Percentiles rank a stretch among this genome's conserved stretches.
These are phyloP conservation scores for Ormyrus thymus DNA, from an alignment of 2,888 invertebrate species.

Conservation along the genomic window DNA sequence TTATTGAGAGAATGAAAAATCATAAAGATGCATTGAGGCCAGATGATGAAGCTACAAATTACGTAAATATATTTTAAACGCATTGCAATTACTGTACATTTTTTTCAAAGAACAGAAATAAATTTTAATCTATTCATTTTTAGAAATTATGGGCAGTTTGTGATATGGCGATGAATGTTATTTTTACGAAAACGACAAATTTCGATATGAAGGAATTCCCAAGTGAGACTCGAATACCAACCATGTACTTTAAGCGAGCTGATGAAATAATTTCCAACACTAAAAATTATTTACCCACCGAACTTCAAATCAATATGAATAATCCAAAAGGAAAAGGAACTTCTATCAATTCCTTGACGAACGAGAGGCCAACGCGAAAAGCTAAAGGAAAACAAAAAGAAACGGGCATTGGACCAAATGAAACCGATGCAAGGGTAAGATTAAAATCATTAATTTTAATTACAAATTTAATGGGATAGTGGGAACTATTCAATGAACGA, in stretches of 20 bases:
- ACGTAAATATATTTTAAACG: slow-evolving; percentile 77
- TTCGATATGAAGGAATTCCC: slow-evolving; percentile 94
- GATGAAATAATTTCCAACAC: slow-evolving; percentile 84
- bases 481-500: slow-evolving; percentile 55
- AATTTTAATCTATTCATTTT: slow-evolving; percentile 16
- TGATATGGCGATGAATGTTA: slow-evolving; percentile 94
- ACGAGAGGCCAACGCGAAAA: slow-evolving; percentile 72
- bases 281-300: slow-evolving; percentile 87
- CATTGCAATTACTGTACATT: not conserved
- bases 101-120: not conserved
- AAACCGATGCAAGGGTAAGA: slow-evolving; percentile 79
- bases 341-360: slow-evolving; percentile 70
- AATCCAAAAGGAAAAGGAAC: slow-evolving; percentile 70
- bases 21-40: slow-evolving; percentile 92
- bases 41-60: slow-evolving; percentile 88
- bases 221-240: slow-evolving; percentile 89
- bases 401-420: slow-evolving; percentile 77
- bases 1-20: slow-evolving; percentile 95
- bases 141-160: slow-evolving; percentile 98
- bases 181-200: slow-evolving; percentile 89
- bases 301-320: slow-evolving; percentile 81
- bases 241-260: slow-evolving; percentile 91
- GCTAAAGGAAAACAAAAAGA: slow-evolving; percentile 76
- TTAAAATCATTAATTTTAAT: slow-evolving; percentile 50
- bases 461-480: slow-evolving; percentile 44